phyloP scores from a whole-genome alignment of 2,888 invertebrate species.

The Panopea generosa region DNA sequence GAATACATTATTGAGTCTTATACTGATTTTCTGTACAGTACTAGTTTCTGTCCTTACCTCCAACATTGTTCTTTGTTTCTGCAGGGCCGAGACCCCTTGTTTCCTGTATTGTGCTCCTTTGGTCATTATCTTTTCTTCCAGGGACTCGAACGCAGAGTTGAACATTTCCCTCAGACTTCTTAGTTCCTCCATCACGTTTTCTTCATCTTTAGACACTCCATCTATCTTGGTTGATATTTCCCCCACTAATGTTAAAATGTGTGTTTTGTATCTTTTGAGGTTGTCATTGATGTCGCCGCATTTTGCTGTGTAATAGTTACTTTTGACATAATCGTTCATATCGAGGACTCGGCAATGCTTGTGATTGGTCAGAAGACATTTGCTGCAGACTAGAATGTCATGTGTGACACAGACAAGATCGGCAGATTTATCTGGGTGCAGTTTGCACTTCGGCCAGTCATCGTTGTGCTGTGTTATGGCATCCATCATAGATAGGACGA shows the following conservation, averaged over 20 bases:
- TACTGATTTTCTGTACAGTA: no score
- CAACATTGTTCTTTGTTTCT: slow-evolving; percentile 61
- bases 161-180: slow-evolving; percentile 51
- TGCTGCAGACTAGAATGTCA: slow-evolving; percentile 62
- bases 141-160: slow-evolving; percentile 53
- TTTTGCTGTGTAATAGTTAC: slow-evolving; percentile 53
- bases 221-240: slow-evolving; percentile 52
- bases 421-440: slow-evolving; percentile 57
- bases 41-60: no score
- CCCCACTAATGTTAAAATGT: slow-evolving; percentile 41
- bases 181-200: slow-evolving; percentile 46
- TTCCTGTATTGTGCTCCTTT: slow-evolving; percentile 45
- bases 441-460: slow-evolving; percentile 64
- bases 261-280: slow-evolving; percentile 52
- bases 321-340: slow-evolving; percentile 63
- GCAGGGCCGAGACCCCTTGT: slow-evolving; percentile 45
- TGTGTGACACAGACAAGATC: slow-evolving; percentile 62
- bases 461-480: slow-evolving; percentile 59
- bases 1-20: no score
- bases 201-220: slow-evolving; percentile 56
- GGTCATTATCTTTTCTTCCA: slow-evolving; percentile 47
- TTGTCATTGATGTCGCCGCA: slow-evolving; percentile 55
- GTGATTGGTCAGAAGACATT: slow-evolving; percentile 58
- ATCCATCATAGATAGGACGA: slow-evolving; percentile 65
- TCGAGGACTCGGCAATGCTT: slow-evolving; percentile 58